These are phyloP conservation scores for Poecile montanus DNA, from an alignment of 2,797 vertebrate genomes.

Conservation along the genomic window DNA sequence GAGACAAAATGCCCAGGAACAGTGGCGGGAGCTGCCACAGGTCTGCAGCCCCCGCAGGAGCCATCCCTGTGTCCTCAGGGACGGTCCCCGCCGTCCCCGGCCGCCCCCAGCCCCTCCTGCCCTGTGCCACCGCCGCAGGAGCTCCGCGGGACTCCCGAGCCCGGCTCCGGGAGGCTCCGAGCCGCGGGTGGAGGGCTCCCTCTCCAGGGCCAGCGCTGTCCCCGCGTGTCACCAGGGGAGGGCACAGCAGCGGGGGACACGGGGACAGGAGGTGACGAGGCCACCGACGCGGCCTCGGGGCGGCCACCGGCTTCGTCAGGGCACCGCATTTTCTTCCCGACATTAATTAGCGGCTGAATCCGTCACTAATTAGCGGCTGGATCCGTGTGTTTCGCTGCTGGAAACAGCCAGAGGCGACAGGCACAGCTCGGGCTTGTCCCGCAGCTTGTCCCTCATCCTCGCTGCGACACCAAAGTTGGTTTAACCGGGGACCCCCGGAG, in stretches of 20 bases:
- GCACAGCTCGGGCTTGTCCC: background rate
- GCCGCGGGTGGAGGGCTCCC: slow-evolving; percentile 36
- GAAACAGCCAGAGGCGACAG: background rate
- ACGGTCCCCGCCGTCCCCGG: too few species aligned
- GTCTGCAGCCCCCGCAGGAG: background rate
- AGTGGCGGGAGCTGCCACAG: background rate
- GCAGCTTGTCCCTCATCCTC: background rate
- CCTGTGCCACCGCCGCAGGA: background rate
- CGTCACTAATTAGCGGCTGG: background rate
- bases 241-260: too few species aligned
- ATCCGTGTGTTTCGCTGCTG: background rate
- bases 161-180: background rate
- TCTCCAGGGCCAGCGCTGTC: background rate
- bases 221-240: background rate
- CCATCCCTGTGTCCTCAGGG: background rate
- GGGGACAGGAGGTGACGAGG: background rate
- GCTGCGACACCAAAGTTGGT: rapidly evolving
- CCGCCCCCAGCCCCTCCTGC: background rate
- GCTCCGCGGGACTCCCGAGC: background rate
- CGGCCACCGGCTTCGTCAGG: background rate
- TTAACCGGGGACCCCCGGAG: too few species aligned
- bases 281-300: background rate
- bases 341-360: background rate
- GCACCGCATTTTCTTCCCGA: background rate
- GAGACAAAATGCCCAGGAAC: background rate